Evolutionary conservation across 2,797 vertebrate species (phyloP).

Genomic region (Darevskia mixta): DNA sequence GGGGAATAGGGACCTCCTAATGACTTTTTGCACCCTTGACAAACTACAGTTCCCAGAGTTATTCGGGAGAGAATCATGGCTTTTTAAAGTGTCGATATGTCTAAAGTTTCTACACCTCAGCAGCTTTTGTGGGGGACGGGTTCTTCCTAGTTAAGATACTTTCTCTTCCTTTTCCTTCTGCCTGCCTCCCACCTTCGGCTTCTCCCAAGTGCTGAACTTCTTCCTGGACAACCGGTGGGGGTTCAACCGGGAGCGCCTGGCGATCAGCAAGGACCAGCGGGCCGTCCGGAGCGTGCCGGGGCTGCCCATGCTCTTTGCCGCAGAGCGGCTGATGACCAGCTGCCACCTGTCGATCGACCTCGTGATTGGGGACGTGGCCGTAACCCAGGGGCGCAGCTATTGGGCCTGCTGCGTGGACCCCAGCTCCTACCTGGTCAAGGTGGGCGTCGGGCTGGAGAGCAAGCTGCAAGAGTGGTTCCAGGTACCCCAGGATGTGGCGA

Average conservation of each 20-base stretch:
- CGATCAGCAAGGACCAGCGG: slow-evolving; percentile 93
- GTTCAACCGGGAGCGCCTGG: slow-evolving; percentile 90
- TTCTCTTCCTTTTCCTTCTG: not conserved
- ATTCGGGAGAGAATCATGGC: no score
- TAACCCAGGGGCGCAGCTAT: slow-evolving; percentile 95
- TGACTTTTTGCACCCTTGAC: no score
- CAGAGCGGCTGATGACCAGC: slow-evolving; percentile 92
- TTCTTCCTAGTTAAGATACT: not conserved
- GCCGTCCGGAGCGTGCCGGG: slow-evolving; percentile 94
- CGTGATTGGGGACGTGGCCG: slow-evolving; percentile 91
- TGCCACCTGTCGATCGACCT: slow-evolving; percentile 94
- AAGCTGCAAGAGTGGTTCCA: slow-evolving; percentile 97
- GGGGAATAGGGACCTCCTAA: no score
- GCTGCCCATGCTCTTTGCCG: slow-evolving; percentile 91
- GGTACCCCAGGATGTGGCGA: slow-evolving; percentile 92
- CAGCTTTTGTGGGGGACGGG: not conserved
- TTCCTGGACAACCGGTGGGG: slow-evolving; percentile 96
- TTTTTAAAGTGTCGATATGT: no score
- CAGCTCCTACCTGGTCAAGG: slow-evolving; percentile 96
- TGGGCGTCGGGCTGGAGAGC: slow-evolving; percentile 93
- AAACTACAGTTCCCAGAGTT: no score
- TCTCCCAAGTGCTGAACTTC: slow-evolving; percentile 90
- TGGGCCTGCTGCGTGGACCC: slow-evolving; percentile 97
- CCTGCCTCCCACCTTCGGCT: not conserved
- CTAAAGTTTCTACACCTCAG: no score